Conservation (phyloP, 2,888 invertebrate genomes). For the Rhagium mordax region DNA sequence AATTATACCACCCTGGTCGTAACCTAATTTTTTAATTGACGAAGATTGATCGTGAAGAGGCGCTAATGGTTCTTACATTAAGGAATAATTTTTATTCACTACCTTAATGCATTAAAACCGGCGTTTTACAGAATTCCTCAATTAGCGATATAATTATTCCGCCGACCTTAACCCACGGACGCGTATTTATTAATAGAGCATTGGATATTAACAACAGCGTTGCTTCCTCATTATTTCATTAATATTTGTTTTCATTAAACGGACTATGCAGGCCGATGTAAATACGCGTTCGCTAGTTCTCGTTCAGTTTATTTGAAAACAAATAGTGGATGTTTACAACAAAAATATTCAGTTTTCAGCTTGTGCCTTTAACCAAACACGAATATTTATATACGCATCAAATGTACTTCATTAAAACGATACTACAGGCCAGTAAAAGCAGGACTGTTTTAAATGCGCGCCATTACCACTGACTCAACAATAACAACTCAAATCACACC, state of each 20-base stretch:
- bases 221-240: constrained; percentile 39
- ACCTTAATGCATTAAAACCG: not conserved
- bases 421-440: too few species aligned
- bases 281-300: not conserved
- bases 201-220: constrained; percentile 36
- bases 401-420: too few species aligned
- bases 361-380: too few species aligned
- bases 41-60: not conserved
- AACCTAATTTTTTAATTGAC: not conserved
- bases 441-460: too few species aligned
- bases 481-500: too few species aligned
- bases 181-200: constrained; percentile 28
- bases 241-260: constrained; percentile 37
- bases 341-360: not conserved
- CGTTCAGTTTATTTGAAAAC: not conserved
- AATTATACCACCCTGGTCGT: not conserved
- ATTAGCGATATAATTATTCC: constrained; percentile 9
- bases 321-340: not conserved
- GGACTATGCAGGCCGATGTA: not conserved
- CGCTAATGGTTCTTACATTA: not conserved
- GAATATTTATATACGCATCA: too few species aligned
- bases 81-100: constrained; percentile 7
- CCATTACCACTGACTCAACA: too few species aligned
- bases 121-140: not conserved
- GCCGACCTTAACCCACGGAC: constrained; percentile 28